Evolutionary conservation across 2,888 invertebrate species (phyloP).

Genomic region (Agrotis clavis): DNA sequence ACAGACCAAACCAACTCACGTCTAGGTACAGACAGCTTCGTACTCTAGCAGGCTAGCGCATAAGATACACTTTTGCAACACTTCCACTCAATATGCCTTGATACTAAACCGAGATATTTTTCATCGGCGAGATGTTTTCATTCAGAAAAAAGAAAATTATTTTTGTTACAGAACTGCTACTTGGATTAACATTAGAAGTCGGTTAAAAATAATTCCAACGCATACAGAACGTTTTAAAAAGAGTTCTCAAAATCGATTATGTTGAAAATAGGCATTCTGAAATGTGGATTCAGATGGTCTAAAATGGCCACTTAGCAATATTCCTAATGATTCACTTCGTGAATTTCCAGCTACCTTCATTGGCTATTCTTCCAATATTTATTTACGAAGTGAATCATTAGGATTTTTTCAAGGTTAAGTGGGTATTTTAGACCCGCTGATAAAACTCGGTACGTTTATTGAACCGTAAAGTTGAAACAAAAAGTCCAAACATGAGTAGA

Average conservation of each 20-base stretch:
- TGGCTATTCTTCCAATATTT: no score
- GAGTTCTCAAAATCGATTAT: not conserved
- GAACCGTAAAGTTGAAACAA: no score
- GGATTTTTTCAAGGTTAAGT: no score
- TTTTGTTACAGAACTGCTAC: not conserved
- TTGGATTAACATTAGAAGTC: not conserved
- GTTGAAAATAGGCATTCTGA: not conserved
- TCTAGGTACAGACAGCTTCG: not conserved
- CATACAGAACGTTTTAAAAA: not conserved
- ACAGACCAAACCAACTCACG: not conserved
- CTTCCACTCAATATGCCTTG: not conserved
- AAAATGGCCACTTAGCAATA: not conserved
- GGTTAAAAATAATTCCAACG: no score
- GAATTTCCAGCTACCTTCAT: no score
- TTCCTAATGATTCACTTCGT: no score
- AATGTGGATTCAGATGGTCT: not conserved
- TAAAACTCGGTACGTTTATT: no score
- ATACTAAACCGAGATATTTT: not conserved
- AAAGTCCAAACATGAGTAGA: no score
- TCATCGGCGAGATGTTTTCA: not conserved
- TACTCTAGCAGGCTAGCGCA: not conserved
- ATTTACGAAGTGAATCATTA: no score
- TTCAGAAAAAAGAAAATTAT: not conserved
- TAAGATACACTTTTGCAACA: not conserved
- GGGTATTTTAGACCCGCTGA: no score